Evolutionary conservation across 2,113 vertebrate genomes (phyloP), one percentile per base, ranked within the genome.

Genomic region (Rafetus swinhoei): DNA sequence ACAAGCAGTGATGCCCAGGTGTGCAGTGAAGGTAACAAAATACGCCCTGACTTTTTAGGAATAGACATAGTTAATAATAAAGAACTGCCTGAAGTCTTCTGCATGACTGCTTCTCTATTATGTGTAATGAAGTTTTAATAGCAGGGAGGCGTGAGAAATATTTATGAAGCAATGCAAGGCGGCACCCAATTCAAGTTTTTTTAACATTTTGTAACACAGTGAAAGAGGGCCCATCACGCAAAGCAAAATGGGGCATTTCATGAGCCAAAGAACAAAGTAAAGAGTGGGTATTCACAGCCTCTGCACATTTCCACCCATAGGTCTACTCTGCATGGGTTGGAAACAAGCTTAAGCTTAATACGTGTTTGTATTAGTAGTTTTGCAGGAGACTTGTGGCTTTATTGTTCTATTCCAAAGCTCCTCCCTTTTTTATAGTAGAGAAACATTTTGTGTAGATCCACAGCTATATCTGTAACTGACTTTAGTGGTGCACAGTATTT

Each of bases 11-110:
- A 94, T 2, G 1, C 81, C 94, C 95, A 96, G 89, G 95, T 97
- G 90, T 94, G 83, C 93, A 93, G 87, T 81, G 95, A 96, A 95
- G 94, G 94, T 92, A 95, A 94, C 90, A 97, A 94, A 96, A 95
- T 88, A 92, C 93, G 81, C 86, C 96, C 86, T 95, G 94, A 95
- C 94, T 94, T 96, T 97, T 96, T 95, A 97, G 95, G 96, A 95
- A 97, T 97, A 97, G 93, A 96, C 60, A 93, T 95, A 96, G 96
- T 95, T 97, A 95, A 95, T 96, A 91, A 88, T 94, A 94, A 97
- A 94, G 95, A 97, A 96, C 96, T 96, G 95, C 94, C 89, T 87
- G 92, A 96, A 89, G 91, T 92, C 96, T 96, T 95, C 95, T 96
- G 94, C 87, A 60, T 96, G 95, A 95, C 94, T 97, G 95, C 90